Evolutionary conservation across 2,888 invertebrate species (phyloP).

Genomic region (Eupeodes luniger): DNA sequence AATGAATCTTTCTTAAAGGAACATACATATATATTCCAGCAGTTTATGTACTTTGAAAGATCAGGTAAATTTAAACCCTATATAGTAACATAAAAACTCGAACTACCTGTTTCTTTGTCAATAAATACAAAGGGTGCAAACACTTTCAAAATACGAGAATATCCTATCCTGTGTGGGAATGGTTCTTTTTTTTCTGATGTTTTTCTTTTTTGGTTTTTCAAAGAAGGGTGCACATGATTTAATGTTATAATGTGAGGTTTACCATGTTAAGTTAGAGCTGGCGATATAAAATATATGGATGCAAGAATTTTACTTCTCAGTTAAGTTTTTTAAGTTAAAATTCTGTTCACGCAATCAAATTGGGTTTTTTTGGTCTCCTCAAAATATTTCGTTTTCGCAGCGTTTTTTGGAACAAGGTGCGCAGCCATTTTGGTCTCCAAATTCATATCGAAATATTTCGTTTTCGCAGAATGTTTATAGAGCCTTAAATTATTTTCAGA

Average conservation of each 20-base stretch:
- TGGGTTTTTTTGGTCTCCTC: too few relatives aligned
- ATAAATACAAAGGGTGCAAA: constrained; percentile 69
- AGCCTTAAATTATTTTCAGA: too few relatives aligned
- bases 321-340: background rate
- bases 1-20: constrained; percentile 34
- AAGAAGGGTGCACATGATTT: constrained; percentile 52
- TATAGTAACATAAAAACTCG: constrained; percentile 40
- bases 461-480: too few relatives aligned
- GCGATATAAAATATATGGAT: constrained; percentile 10
- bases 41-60: constrained; percentile 8
- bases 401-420: too few relatives aligned
- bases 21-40: background rate
- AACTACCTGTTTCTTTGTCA: constrained; percentile 67
- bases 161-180: constrained; percentile 45
- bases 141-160: constrained; percentile 47
- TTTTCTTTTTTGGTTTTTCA: background rate
- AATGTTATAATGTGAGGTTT: constrained; percentile 47
- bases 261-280: constrained; percentile 21
- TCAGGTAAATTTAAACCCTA: constrained; percentile 7
- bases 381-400: too few relatives aligned
- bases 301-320: constrained; percentile 46
- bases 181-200: background rate
- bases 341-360: background rate
- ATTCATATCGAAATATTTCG: too few relatives aligned
- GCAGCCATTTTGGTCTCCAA: too few relatives aligned